Base-by-base conservation (phyloP, 2,888 invertebrate genomes). In the Prosapia bicincta region DNA sequence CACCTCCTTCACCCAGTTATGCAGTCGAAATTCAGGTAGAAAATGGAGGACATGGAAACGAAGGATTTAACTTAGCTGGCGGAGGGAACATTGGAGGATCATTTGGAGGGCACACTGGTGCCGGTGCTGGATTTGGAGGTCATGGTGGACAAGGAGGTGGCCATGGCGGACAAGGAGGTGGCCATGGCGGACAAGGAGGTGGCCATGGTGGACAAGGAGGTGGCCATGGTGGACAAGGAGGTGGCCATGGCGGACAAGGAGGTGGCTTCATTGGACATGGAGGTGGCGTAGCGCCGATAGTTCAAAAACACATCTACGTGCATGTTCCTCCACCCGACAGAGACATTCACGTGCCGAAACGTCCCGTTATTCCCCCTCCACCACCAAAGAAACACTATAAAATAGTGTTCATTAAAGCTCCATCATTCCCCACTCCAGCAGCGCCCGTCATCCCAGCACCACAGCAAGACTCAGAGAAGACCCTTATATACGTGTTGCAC, bases 341-440 rank as follows among this genome's bases (percentile, higher is more conserved):
- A 15, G 79, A 80, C 10, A 79, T 80, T 32, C 80, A 81, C 20
- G 77, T 79, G 7, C 81, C 79, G 5, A 81, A 79, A 25, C 81
- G 79, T 28, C 78, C 80, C 9, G 80, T 81, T 10, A 69, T 81
- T 10, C 80, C 81, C 0, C 78, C 79, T 15, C 79, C 80, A n/a
- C 79, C 82, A 23, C 81, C 81, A 7, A 81, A 81, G 71, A 81
- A 81, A 71, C 81, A 82, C 76, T 82, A 81, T 76, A 81, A 82
- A 76, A 82, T 81, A 26, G 82, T 82, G 23, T 81, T 82, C 78
- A 82, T 81, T 76, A 81, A 82, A 68, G 81, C 82, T 7, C 81
- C 82, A 0, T 79, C 80, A 0, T 78, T 80, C 23, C 38, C 72
- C 10, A 38, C 67, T 5, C 79, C 78, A n/a, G 43, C 77, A 0